These are phyloP conservation scores for Tineola bisselliella DNA, from an alignment of 2,888 invertebrate genomes.

Conservation along the genomic window DNA sequence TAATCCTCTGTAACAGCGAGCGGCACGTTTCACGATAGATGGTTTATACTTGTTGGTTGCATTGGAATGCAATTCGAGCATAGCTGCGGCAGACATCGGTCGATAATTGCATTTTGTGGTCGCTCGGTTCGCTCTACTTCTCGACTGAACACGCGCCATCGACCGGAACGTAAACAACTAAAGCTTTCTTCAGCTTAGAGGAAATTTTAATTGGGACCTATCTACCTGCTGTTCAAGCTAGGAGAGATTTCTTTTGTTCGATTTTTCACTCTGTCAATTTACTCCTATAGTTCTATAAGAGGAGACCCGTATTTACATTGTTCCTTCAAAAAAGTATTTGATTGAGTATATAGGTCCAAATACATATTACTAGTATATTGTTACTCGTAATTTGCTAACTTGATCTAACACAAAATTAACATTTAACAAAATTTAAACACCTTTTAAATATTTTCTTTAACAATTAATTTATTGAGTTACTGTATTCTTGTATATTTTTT, in stretches of 20 bases:
- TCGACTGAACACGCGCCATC: conserved; percentile 43
- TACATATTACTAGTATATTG: too few species aligned
- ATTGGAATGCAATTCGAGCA: conserved; percentile 52
- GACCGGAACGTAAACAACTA: conserved; percentile 58
- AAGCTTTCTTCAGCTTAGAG: conserved; percentile 35
- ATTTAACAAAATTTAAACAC: too few species aligned
- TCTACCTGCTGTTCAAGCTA: not conserved
- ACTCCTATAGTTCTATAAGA: not conserved
- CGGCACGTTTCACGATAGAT: conserved; percentile 11
- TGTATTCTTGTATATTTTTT: too few species aligned
- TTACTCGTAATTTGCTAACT: too few species aligned
- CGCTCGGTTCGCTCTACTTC: conserved; percentile 42
- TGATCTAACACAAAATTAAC: too few species aligned
- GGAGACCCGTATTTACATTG: not conserved
- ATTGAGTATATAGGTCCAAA: not conserved
- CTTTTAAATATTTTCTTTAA: too few species aligned
- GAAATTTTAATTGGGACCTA: conserved; percentile 3
- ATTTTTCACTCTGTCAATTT: not conserved
- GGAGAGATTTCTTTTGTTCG: not conserved
- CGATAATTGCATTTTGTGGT: conserved; percentile 67
- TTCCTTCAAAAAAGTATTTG: not conserved
- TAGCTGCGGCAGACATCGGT: conserved; percentile 55
- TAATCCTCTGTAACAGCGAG: conserved; percentile 12
- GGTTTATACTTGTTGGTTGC: conserved; percentile 11
- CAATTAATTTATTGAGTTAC: too few species aligned